These are phyloP conservation scores for Hippocampus barbouri DNA, from an alignment of 2,113 vertebrate genomes.

Conservation along the genomic window DNA sequence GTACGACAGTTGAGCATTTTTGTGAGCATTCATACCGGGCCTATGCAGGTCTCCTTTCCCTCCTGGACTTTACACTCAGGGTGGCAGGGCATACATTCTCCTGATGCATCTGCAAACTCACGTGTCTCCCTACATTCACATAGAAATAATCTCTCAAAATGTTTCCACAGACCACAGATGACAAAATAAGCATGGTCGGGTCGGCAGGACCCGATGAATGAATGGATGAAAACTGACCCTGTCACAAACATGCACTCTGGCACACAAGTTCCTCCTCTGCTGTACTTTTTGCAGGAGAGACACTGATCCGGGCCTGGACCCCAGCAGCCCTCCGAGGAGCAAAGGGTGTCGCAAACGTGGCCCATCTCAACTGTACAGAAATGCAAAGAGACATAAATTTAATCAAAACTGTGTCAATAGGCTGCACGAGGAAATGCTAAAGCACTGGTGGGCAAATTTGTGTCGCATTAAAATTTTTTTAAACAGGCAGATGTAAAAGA, in stretches of 20 bases:
- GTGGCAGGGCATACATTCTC: conserved; percentile 82
- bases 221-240: conserved; percentile 70
- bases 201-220: conserved; percentile 17
- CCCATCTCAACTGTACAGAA: conserved; percentile 69
- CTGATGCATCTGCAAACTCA: conserved; percentile 74
- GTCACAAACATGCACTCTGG: conserved; percentile 78
- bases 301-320: conserved; percentile 84
- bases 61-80: conserved; percentile 80
- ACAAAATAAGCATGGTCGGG: not conserved
- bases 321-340: conserved; percentile 86
- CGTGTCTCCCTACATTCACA: conserved; percentile 71
- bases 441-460: too few species aligned
- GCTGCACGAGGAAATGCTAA: not conserved
- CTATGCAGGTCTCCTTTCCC: conserved; percentile 77
- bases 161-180: conserved; percentile 7
- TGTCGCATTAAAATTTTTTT: not conserved
- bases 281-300: conserved; percentile 81
- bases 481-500: too few species aligned
- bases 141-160: conserved; percentile 17
- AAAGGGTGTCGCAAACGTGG: conserved; percentile 81
- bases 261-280: conserved; percentile 79
- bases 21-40: conserved; percentile 71
- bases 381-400: conserved; percentile 5
- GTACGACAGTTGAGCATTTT: not conserved
- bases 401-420: not conserved